Evolutionary conservation across 2,888 invertebrate genomes (phyloP).

Genomic region (Cerastoderma edule): DNA sequence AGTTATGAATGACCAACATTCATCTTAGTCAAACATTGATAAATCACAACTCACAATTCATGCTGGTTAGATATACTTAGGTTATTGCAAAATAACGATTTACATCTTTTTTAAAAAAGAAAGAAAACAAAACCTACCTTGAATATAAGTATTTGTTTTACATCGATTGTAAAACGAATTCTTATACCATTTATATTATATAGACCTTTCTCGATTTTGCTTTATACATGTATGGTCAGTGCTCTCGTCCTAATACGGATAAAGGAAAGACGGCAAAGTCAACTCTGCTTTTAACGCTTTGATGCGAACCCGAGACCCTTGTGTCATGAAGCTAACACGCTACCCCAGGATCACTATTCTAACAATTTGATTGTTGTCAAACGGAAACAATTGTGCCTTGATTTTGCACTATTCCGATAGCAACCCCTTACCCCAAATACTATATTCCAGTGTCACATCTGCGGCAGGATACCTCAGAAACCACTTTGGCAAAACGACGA

Average conservation of each 20-base stretch:
- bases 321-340: neutral
- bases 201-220: neutral
- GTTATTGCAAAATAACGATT: no score
- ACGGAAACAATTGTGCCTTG: neutral
- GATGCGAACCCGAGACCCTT: neutral
- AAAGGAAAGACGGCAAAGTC: neutral
- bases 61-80: no score
- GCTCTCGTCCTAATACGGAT: no score
- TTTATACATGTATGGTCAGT: no score
- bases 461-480: neutral
- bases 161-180: neutral
- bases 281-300: neutral
- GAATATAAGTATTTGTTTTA: no score
- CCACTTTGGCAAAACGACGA: no score
- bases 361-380: neutral
- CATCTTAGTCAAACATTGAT: no score
- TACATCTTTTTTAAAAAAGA: no score
- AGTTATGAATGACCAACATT: no score
- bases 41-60: no score
- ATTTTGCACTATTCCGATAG: neutral
- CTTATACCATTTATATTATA: neutral
- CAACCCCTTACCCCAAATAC: neutral
- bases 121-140: no score
- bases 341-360: neutral
- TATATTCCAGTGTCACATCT: neutral